Base-by-base conservation (phyloP, 2,888 invertebrate species). In the Oxycera nigricornis region DNA sequence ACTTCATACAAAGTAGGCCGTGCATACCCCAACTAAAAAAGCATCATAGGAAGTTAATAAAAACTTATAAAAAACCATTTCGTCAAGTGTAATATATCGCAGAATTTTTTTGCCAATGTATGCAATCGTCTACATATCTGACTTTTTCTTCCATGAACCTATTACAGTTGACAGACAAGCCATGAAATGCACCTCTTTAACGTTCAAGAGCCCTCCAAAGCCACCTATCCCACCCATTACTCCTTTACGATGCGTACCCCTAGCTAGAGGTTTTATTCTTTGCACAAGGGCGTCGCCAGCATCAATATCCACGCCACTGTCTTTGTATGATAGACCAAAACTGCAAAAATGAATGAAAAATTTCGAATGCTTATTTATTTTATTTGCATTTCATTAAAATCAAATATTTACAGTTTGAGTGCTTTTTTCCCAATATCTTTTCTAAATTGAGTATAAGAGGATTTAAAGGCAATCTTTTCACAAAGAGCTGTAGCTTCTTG, bases 191-290 rank as follows among this genome's bases (percentile, higher is more conserved):
- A 88, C 65, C 88, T 90, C 91, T 72, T 91, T 92, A 17, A 93
- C 84, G 81, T 97, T 96, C 86, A 98, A 97, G 14, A 97, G 87
- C 0, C 96, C 98, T 30, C 97, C 98, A 86, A 96, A 98, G 75
- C 95, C 94, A 24, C 98, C 98, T 73, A 98, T 88, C 1, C 91
- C 88, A 0, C 95, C 95, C 57, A 95, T 82, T 24, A 93, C 92
- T 0, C 97, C 97, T 0, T 89, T 83, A 2, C 96, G 87, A 78
- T 90, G 89, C 0, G 97, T 97, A 1, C 90, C 89, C 4, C 91
- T 90, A 0, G 94, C 94, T 0, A 92, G 83, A 0, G 94, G 93
- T 83, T 96, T 96, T 74, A 99, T 92, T 78, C 89, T 87, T 14
- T 91, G 88, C 0, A 99, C 94, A 2, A 99, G 86, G 31, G 90